phyloP scores from a whole-genome alignment of 2,797 vertebrate species.

The Hirundo rustica region DNA sequence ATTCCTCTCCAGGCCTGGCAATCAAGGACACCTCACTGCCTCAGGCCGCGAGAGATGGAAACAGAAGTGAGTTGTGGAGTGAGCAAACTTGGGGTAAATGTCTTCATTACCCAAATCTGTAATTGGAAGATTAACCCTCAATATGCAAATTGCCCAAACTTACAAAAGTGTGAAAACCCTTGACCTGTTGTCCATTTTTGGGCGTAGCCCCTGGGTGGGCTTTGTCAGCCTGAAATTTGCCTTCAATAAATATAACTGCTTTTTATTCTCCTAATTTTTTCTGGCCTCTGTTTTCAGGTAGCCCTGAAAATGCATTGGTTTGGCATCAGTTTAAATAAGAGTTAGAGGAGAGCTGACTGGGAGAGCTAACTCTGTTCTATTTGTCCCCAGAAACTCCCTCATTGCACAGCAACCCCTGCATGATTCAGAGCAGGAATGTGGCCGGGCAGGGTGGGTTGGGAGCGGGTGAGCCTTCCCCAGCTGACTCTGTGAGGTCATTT shows the following conservation, averaged over 20 bases:
- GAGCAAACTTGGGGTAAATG: not conserved
- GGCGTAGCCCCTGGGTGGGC: no score
- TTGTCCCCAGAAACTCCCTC: not conserved
- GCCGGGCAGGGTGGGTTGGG: not conserved
- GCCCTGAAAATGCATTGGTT: not conserved
- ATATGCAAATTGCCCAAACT: not conserved
- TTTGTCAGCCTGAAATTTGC: not conserved
- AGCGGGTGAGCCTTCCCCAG: not conserved
- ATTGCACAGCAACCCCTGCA: not conserved
- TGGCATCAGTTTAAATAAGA: not conserved
- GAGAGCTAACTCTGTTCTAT: not conserved
- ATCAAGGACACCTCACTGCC: not conserved
- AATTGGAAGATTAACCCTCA: not conserved
- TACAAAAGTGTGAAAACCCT: rapidly evolving
- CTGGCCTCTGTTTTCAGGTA: not conserved
- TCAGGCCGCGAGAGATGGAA: not conserved
- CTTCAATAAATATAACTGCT: not conserved
- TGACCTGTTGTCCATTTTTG: rapidly evolving
- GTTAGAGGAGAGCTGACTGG: not conserved
- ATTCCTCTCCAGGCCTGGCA: not conserved
- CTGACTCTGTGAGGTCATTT: not conserved
- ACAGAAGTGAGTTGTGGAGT: not conserved
- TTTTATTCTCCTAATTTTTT: not conserved
- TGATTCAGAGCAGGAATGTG: slow-evolving; percentile 14
- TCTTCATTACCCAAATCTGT: not conserved